A percentile compares a stretch with the other conserved stretches of the same genome.
These are phyloP conservation scores for Festucalex cinctus DNA, from an alignment of 2,113 vertebrate species.

Conservation along the genomic window DNA sequence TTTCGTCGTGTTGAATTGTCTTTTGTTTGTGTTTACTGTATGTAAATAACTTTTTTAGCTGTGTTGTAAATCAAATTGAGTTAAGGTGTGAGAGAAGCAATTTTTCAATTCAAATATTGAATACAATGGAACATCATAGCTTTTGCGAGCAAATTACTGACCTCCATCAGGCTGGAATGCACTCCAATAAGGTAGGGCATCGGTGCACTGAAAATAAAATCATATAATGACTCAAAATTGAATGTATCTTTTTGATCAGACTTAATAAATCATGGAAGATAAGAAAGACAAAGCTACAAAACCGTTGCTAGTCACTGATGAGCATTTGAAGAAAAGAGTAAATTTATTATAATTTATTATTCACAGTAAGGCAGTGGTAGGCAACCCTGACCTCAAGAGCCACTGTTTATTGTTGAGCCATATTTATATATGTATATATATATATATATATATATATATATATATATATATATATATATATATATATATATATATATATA, in stretches of 20 bases:
- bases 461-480: too few species aligned
- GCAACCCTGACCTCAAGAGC: too few species aligned
- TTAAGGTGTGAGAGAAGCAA: neutral
- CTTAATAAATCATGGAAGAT: neutral
- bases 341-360: neutral
- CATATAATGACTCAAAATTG: neutral
- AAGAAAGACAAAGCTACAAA: neutral
- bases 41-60: neutral
- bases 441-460: too few species aligned
- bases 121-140: neutral
- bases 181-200: constrained; percentile 76
- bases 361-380: neutral
- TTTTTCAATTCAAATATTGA: neutral
- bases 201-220: constrained; percentile 55
- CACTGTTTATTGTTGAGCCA: too few species aligned
- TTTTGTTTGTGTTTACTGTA: neutral
- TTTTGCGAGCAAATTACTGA: constrained; percentile 14
- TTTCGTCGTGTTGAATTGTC: neutral
- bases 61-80: neutral
- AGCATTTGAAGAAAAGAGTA: neutral
- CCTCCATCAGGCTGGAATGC: constrained; percentile 71
- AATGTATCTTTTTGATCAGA: neutral
- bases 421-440: too few species aligned
- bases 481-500: too few species aligned
- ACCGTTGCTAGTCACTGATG: neutral